These are phyloP conservation scores for Panzeria rudis DNA, from an alignment of 2,888 invertebrate genomes.

Conservation along the genomic window DNA sequence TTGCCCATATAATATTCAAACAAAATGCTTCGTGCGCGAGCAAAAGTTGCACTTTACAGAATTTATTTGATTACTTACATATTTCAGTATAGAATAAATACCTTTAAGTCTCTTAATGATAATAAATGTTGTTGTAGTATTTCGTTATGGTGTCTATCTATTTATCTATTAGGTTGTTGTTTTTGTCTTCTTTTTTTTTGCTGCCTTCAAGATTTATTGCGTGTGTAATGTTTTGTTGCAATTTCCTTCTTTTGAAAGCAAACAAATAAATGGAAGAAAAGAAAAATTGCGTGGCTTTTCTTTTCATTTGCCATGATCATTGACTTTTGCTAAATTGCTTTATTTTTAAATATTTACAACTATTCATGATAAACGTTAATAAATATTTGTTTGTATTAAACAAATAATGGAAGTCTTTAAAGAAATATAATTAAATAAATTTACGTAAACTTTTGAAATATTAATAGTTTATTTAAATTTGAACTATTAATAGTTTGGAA, in stretches of 20 bases:
- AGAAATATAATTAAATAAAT: slow-evolving; percentile 6
- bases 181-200: slow-evolving; percentile 3
- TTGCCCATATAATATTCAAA: no score
- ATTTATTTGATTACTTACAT: not conserved
- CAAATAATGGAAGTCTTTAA: slow-evolving; percentile 3
- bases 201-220: slow-evolving; percentile 57
- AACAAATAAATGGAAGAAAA: slow-evolving; percentile 19
- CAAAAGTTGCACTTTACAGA: no score
- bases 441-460: not conserved
- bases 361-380: slow-evolving; percentile 1
- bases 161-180: slow-evolving; percentile 52
- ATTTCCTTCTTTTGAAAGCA: slow-evolving; percentile 66
- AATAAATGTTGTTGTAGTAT: slow-evolving; percentile 58
- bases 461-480: slow-evolving; percentile 17
- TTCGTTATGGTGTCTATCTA: slow-evolving; percentile 66
- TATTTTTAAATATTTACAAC: slow-evolving; percentile 65
- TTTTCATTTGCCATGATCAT: slow-evolving; percentile 76
- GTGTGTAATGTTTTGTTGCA: slow-evolving; percentile 60
- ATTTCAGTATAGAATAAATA: not conserved
- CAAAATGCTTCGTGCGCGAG: no score
- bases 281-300: slow-evolving; percentile 64
- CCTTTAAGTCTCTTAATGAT: slow-evolving; percentile 26
- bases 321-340: slow-evolving; percentile 79
- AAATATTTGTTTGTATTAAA: slow-evolving; percentile 11
- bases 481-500: not conserved